Evolutionary conservation across 2,113 vertebrate species (phyloP), one percentile per base, ranked within the genome.

Genomic region (Misgurnus mizolepis): DNA sequence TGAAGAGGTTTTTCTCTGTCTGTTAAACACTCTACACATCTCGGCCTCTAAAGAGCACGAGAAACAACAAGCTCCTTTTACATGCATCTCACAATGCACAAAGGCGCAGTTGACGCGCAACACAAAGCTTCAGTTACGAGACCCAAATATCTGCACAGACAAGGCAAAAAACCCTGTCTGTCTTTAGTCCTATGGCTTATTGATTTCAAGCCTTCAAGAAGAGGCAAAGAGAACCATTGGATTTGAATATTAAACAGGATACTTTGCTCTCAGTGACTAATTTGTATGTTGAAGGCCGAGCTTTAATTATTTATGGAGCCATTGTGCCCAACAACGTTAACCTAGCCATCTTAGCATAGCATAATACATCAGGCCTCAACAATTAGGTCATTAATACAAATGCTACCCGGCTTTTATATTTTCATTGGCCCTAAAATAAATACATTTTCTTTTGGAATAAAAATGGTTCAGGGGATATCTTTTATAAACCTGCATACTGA

Each of bases 11-110:
- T 76, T 77, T 77, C 27, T 66, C 15, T 64, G 3, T 10, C 27
- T 66, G 47, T 40, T 50, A 34, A 7, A 41, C n/a, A 49, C 34
- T 43, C 67, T 76, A 39, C 17, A 58, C 22, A 40, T 79, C 62
- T 40, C 76, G 61, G 55, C 82, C 55, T 73, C 43, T 84, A 81
- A 89, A 88, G 88, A 86, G 88, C 87, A 87, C 17, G 2, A 76
- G 70, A 77, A 83, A 88, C 86, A 91, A 88, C 84, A 53, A 67
- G 68, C 81, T 53, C 69, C 71, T 81, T 89, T 79, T 68, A 82
- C 77, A 66, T 15, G 67, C 53, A 50, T 43, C 53, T 76, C 76
- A 81, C 82, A 76, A 77, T 76, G 67, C 85, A 86, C 86, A 86
- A 80, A 84, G 86, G 50, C 69, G 45, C 27, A 39, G 80, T 61